Conservation (phyloP, 2,888 invertebrate species). For the Ophraella communa region DNA sequence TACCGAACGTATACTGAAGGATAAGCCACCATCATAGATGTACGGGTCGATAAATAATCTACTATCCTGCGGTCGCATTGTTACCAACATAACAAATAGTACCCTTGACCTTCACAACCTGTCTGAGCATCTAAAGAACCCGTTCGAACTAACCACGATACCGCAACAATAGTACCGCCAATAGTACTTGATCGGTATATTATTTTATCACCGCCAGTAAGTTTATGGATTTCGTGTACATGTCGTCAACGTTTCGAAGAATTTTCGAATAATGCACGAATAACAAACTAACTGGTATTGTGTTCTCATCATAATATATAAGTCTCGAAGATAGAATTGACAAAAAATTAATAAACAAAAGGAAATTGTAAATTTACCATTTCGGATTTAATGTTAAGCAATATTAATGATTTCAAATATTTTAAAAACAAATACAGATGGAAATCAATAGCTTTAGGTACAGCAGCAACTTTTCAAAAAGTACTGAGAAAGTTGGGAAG, state of each 20-base stretch:
- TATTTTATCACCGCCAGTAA: slow-evolving; percentile 35
- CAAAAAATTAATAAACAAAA: too few relatives aligned
- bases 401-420: too few relatives aligned
- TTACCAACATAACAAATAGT: slow-evolving; percentile 47
- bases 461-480: too few relatives aligned
- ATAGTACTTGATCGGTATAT: slow-evolving; percentile 32
- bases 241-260: neutral
- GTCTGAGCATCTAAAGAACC: slow-evolving; percentile 44
- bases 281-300: neutral
- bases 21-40: slow-evolving; percentile 32
- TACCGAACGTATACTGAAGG: neutral
- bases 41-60: slow-evolving; percentile 44
- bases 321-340: too few relatives aligned
- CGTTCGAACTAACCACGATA: slow-evolving; percentile 30
- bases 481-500: too few relatives aligned
- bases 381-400: too few relatives aligned
- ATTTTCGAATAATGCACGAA: neutral
- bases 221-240: slow-evolving; percentile 13
- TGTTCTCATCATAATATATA: too few relatives aligned
- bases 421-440: too few relatives aligned
- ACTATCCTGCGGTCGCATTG: slow-evolving; percentile 46
- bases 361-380: too few relatives aligned
- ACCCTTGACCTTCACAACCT: slow-evolving; percentile 48
- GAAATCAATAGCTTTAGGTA: too few relatives aligned
- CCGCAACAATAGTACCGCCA: slow-evolving; percentile 35